Conservation (phyloP, 2,797 vertebrate species). For the Lophotriccus pileatus region DNA sequence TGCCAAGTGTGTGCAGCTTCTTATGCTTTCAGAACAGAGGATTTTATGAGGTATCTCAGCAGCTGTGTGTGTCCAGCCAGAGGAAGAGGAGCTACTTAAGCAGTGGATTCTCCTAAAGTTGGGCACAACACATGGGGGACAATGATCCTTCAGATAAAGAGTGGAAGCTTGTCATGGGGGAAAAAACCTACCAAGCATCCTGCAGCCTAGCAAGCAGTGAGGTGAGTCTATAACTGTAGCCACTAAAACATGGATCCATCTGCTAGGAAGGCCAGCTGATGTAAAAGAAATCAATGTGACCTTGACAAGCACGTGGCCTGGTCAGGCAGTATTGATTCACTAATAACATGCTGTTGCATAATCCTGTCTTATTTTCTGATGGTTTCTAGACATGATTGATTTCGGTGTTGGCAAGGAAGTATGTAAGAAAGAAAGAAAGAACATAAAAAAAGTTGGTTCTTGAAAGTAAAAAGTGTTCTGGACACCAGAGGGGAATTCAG, state of each 20-base stretch:
- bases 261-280: not conserved
- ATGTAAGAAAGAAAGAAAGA: not conserved
- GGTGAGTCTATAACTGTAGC: not conserved
- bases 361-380: not conserved
- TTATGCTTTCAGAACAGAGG: not conserved
- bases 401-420: not conserved
- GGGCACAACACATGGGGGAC: fast-evolving
- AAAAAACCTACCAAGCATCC: not conserved
- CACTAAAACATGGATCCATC: not conserved
- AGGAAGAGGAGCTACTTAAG: not conserved
- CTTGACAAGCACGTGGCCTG: not conserved
- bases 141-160: not conserved
- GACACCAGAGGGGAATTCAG: not conserved
- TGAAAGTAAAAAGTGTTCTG: not conserved
- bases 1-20: not conserved
- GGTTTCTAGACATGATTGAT: not conserved
- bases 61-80: not conserved
- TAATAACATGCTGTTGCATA: not conserved
- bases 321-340: not conserved
- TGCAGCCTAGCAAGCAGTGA: not conserved
- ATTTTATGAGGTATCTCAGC: not conserved
- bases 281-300: constrained; percentile 3
- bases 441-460: not conserved
- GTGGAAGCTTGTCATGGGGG: not conserved
- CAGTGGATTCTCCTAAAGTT: not conserved